These are phyloP conservation scores for Gyps fulvus DNA, from an alignment of 2,113 vertebrate species.

Conservation along the genomic window DNA sequence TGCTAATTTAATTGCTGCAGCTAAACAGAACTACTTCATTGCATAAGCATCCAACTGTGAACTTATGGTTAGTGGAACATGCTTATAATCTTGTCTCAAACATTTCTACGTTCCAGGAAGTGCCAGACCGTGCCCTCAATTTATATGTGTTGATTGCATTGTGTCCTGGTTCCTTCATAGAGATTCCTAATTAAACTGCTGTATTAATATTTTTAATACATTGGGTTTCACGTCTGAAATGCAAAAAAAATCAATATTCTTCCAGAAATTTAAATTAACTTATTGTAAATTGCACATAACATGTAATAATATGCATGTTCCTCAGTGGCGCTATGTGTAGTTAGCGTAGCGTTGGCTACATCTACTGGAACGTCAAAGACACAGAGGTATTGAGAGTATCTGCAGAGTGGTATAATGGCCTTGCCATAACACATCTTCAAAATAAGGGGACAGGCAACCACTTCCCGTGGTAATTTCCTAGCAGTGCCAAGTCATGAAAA, in stretches of 20 bases:
- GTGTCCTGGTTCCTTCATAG: background rate
- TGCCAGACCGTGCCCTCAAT: background rate
- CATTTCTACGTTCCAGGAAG: background rate
- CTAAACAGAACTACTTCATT: background rate
- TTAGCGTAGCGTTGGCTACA: accelerated
- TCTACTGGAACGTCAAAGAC: background rate
- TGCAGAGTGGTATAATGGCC: background rate
- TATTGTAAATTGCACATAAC: background rate
- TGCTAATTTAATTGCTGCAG: background rate
- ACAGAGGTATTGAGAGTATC: background rate
- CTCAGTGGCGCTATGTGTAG: background rate
- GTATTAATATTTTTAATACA: background rate
- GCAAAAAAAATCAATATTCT: background rate
- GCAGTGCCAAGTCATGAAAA: background rate
- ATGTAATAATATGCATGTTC: background rate
- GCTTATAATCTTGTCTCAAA: background rate
- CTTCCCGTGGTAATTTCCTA: background rate
- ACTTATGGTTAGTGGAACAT: background rate
- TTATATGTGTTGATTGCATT: background rate
- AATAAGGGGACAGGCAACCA: background rate
- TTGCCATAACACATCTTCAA: background rate
- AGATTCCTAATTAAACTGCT: background rate
- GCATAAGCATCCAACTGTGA: background rate
- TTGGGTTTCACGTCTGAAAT: background rate
- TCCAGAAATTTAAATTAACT: background rate